phyloP scores from a whole-genome alignment of 2,113 vertebrate species.

The Brienomyrus brachyistius region DNA sequence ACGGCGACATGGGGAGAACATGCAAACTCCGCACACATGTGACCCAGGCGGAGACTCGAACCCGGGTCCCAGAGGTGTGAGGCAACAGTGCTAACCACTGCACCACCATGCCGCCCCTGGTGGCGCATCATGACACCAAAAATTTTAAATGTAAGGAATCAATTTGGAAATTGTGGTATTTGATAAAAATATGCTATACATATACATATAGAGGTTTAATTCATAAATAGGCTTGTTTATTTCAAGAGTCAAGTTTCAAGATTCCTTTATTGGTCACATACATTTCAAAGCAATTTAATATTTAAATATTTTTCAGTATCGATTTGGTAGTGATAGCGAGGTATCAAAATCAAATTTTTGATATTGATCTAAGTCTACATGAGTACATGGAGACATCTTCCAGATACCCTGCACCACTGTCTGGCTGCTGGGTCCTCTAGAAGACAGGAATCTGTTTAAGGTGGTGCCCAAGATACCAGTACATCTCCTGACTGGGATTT shows the following conservation, averaged over 20 bases:
- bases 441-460: neutral
- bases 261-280: neutral
- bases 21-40: too few relatives aligned
- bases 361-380: neutral
- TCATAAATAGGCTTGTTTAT: neutral
- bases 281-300: neutral
- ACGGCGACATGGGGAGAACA: too few relatives aligned
- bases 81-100: too few relatives aligned
- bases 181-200: neutral
- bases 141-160: neutral
- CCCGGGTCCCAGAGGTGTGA: too few relatives aligned
- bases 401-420: neutral
- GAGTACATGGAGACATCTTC: neutral
- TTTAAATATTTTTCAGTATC: neutral
- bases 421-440: neutral
- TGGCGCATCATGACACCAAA: neutral
- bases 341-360: neutral
- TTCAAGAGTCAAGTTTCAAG: neutral
- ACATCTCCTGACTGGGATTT: neutral
- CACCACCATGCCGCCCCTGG: too few relatives aligned
- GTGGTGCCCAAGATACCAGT: neutral
- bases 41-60: too few relatives aligned
- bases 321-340: neutral
- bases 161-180: neutral
- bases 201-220: neutral